A percentile compares a stretch with the other conserved stretches of the same genome.
phyloP scores from a whole-genome alignment of 2,888 invertebrate genomes.

The Leucozona laternaria region DNA sequence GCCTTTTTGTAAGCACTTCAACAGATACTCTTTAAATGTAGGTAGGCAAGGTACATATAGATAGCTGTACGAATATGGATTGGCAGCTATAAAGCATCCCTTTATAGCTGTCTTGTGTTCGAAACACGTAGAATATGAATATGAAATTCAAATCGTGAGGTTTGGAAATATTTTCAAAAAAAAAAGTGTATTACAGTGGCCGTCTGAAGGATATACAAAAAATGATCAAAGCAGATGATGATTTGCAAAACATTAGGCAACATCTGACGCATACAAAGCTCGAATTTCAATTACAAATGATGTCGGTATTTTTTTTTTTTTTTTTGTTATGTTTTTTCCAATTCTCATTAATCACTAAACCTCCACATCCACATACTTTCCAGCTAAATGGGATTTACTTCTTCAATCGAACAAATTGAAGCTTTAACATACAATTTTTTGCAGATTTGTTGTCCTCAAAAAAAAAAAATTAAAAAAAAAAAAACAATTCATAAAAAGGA shows the following conservation, averaged over 20 bases:
- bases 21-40: slow-evolving; percentile 27
- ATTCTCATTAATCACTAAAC: slow-evolving; percentile 10
- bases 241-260: slow-evolving; percentile 24
- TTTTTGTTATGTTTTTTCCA: not conserved
- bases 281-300: slow-evolving; percentile 25
- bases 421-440: not conserved
- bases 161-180: slow-evolving; percentile 29
- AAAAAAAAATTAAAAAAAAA: not conserved
- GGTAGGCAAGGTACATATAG: too few relatives aligned
- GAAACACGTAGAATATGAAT: slow-evolving; percentile 42
- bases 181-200: not conserved
- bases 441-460: not conserved
- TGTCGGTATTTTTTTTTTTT: slow-evolving; percentile 6
- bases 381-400: slow-evolving; percentile 3
- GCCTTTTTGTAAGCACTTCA: slow-evolving; percentile 38
- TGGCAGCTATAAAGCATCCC: slow-evolving; percentile 16
- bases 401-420: not conserved
- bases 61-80: too few relatives aligned
- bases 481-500: not conserved
- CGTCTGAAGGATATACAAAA: not conserved
- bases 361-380: not conserved
- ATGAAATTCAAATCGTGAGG: slow-evolving; percentile 48
- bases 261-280: slow-evolving; percentile 6
- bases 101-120: not conserved
- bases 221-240: slow-evolving; percentile 42